A percentile compares a stretch with the other conserved stretches of the same genome.
phyloP scores from a whole-genome alignment of 2,113 vertebrate species.

The Microtus ochrogaster region DNA sequence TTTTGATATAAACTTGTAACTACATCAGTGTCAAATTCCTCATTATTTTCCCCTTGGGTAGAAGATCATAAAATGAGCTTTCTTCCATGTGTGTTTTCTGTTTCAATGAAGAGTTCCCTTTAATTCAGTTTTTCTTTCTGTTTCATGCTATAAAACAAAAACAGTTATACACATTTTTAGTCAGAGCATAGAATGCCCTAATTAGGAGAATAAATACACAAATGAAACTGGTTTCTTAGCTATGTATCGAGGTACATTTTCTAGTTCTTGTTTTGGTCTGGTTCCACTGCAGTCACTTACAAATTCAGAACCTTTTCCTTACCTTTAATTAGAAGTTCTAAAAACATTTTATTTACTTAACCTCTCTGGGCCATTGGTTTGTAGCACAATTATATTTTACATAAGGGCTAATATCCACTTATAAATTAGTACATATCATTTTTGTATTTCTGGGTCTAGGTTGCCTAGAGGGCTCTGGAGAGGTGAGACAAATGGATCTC shows the following conservation, averaged over 20 bases:
- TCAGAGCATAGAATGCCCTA: not conserved
- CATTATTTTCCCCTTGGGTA: not conserved
- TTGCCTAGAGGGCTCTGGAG: not conserved
- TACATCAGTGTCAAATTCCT: not conserved
- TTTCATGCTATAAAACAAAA: not conserved
- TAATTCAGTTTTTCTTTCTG: not conserved
- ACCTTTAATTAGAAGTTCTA: not conserved
- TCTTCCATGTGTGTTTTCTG: not conserved
- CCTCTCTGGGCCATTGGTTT: not conserved
- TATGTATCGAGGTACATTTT: not conserved
- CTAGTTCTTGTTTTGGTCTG: not conserved
- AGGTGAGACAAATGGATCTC: not conserved
- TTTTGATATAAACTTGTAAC: not conserved
- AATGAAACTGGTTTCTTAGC: not conserved
- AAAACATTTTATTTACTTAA: not conserved
- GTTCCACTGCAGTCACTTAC: not conserved
- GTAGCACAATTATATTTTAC: not conserved
- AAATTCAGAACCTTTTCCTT: not conserved
- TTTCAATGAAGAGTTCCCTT: not conserved
- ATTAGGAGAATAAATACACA: not conserved
- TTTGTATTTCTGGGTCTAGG: not conserved
- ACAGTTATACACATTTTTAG: not conserved
- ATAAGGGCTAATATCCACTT: not conserved
- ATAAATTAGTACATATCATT: not conserved
- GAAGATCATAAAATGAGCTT: not conserved